phyloP scores from a whole-genome alignment of 2,113 vertebrate genomes.

The Cygnus atratus region DNA sequence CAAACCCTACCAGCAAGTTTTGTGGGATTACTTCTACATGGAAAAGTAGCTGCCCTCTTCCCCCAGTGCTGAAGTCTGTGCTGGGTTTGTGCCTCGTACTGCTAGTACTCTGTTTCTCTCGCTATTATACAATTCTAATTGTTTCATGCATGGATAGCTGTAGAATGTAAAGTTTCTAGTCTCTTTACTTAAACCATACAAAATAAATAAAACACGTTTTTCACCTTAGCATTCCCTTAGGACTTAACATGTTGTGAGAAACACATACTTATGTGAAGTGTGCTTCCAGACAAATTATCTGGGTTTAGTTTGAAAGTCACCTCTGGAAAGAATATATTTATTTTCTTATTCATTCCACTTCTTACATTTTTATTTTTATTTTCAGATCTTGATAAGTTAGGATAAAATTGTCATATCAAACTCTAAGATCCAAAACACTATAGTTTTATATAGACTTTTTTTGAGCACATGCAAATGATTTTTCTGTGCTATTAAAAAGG shows the following conservation, averaged over 20 bases:
- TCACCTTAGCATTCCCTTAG: slow-evolving; percentile 25
- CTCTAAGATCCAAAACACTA: not conserved
- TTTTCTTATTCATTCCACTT: not conserved
- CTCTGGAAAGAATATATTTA: not conserved
- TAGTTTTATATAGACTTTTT: not conserved
- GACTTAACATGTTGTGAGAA: slow-evolving; percentile 25
- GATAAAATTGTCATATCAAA: not conserved
- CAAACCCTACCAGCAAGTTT: not conserved
- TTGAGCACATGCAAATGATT: not conserved
- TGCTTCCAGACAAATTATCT: slow-evolving; percentile 33
- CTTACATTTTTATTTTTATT: not conserved
- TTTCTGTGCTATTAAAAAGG: not conserved
- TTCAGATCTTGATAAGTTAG: not conserved
- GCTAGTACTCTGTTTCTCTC: not conserved
- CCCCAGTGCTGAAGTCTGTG: not conserved
- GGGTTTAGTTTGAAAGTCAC: slow-evolving; percentile 34
- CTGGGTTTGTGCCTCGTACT: not conserved
- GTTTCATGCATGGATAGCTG: slow-evolving; percentile 13
- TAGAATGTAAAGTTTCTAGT: slow-evolving; percentile 25
- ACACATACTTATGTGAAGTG: not conserved
- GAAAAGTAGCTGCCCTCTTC: not conserved
- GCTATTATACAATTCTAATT: not conserved
- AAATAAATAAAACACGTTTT: slow-evolving; percentile 57
- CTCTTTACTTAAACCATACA: slow-evolving; percentile 18
- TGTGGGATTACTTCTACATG: not conserved